Percentiles rank a stretch among this genome's conserved stretches.
Evolutionary conservation across 2,888 invertebrate species (phyloP).

Genomic region (Ormyrus thymus): DNA sequence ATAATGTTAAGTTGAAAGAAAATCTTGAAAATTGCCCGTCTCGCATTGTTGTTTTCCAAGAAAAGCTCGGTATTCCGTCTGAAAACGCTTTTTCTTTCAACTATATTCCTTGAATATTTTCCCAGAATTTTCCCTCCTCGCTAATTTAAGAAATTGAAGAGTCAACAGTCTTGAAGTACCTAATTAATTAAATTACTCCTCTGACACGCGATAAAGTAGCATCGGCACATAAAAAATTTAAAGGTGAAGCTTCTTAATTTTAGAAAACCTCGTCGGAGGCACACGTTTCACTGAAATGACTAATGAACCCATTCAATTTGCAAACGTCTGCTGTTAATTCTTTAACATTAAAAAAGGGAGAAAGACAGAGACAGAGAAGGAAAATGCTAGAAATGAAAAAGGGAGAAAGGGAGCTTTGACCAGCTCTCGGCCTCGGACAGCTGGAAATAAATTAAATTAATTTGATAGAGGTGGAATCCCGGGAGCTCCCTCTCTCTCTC

Average conservation of each 20-base stretch:
- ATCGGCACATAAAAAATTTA: conserved; percentile 14
- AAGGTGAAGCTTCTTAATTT: conserved; percentile 33
- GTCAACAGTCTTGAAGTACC: neutral
- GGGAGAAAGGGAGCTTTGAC: conserved; percentile 54
- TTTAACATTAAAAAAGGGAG: conserved; percentile 13
- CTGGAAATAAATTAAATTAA: conserved; percentile 72
- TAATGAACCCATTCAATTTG: conserved; percentile 35
- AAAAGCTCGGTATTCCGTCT: neutral
- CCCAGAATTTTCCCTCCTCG: neutral
- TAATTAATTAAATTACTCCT: conserved; percentile 21
- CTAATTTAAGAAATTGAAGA: conserved; percentile 1
- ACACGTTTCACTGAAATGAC: conserved; percentile 27
- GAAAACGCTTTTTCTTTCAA: neutral
- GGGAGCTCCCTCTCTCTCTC: conserved; percentile 50
- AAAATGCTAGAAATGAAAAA: conserved; percentile 31
- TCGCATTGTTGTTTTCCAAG: too few relatives aligned
- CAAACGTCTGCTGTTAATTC: conserved; percentile 27
- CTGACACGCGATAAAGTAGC: neutral
- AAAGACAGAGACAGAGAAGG: conserved; percentile 27
- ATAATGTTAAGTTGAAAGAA: neutral
- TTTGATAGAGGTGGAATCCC: conserved; percentile 69
- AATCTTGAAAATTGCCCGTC: neutral
- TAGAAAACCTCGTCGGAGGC: neutral
- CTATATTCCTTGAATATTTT: too few relatives aligned
- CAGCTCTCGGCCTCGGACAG: conserved; percentile 66